Evolutionary conservation across 2,888 invertebrate genomes (phyloP), one percentile per base, ranked within the genome.

Genomic region (Spodoptera exigua): DNA sequence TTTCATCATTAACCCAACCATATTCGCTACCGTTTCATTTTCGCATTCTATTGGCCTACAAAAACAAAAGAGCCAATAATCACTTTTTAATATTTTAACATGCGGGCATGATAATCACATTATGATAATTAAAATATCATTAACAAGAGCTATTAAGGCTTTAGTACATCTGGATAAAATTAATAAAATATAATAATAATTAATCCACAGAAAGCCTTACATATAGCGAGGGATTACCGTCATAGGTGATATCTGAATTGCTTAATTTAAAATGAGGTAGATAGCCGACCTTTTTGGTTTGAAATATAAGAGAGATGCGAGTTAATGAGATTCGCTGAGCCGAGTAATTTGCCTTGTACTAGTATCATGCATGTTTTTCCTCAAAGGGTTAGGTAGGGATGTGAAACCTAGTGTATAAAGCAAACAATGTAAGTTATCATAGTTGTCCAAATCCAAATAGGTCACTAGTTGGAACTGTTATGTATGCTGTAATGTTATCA

Each of bases 201-300:
- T 60, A 70, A 76, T 76, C 69, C 68, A 55, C 58, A 53, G 74
- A 76, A 58, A 52, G 51, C 59, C 60, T 64, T 64, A 55, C 61
- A 74, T 75, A 69, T 71, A 73, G 65, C 60, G 65, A 57, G 44
- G 74, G 72, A 79, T 81, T 78, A 82, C 81, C 78, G 73, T 78
- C 78, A 74, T 78, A 77, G 82, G 71, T 77, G 78, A 76, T 82
- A 80, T 80, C 82, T 74, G 77, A 82, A 82, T 81, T 83, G 79
- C 78, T 82, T 83, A 78, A 83, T 83, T 83, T 74, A 66, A 74
- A 83, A 76, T 70, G 69, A 75, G 66, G 61, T 76, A 62, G 44
- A 48, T 70, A 17, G 46, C 54, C 69, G 66, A 67, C 56, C 62
- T 59, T 66, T 63, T 39, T 43, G 71, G 77, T 45, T n/a, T 43